Percentiles rank a stretch among this genome's conserved stretches.
phyloP scores from a whole-genome alignment of 2,113 vertebrate species.

The Calidris pugnax region DNA sequence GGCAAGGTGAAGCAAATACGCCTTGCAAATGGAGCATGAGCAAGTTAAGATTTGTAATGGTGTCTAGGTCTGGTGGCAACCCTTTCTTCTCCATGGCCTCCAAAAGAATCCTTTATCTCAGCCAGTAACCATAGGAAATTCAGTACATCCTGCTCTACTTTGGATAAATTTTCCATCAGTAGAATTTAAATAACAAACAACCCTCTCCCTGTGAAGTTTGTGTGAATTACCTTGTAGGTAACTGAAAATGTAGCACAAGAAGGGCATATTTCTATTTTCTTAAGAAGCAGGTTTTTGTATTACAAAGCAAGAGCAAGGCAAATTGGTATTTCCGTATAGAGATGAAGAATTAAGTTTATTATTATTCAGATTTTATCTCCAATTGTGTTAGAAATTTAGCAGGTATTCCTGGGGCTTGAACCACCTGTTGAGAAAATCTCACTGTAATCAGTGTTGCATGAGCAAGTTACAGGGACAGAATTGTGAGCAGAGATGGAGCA shows the following conservation, averaged over 20 bases:
- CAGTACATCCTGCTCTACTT: neutral
- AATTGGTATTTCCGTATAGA: neutral
- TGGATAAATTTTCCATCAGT: neutral
- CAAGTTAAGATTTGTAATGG: neutral
- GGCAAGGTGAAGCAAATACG: neutral
- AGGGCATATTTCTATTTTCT: neutral
- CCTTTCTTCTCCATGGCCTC: neutral
- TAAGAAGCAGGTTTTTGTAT: neutral
- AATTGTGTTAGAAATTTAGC: neutral
- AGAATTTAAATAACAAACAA: constrained; percentile 44
- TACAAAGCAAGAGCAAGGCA: neutral
- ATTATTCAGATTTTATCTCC: constrained; percentile 36
- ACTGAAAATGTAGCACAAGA: neutral
- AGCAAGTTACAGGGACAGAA: neutral
- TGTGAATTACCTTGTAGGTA: neutral
- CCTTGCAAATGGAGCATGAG: neutral
- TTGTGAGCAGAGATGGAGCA: neutral
- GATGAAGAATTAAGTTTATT: constrained; percentile 5
- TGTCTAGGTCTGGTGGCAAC: neutral
- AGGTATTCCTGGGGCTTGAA: constrained; percentile 1
- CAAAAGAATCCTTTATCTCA: neutral
- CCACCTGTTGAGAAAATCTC: constrained; percentile 26
- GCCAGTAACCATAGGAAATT: neutral
- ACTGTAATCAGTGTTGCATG: neutral
- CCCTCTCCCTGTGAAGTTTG: neutral